Evolutionary conservation across 2,113 vertebrate species (phyloP).

Genomic region (Apodemus sylvaticus): DNA sequence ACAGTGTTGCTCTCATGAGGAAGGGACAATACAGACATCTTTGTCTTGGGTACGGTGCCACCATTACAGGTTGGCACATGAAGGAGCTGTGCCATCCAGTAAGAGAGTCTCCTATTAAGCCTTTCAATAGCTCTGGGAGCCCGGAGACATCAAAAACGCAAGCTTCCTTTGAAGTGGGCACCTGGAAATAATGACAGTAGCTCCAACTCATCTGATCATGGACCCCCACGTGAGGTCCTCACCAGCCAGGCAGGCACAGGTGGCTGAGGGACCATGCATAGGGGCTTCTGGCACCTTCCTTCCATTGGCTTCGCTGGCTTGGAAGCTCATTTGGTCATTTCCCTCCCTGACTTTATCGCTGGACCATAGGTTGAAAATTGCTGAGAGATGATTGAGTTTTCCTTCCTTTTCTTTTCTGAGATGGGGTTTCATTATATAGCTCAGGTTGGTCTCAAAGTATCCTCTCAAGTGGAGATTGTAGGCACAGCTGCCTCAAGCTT

Average conservation of each 20-base stretch:
- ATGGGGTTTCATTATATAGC: background rate
- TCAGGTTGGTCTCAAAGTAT: background rate
- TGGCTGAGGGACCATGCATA: background rate
- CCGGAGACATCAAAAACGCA: accelerated
- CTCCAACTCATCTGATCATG: background rate
- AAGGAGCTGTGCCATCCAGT: background rate
- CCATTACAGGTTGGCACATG: background rate
- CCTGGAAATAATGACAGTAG: background rate
- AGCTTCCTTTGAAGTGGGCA: background rate
- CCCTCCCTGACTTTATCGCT: background rate
- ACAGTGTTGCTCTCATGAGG: background rate
- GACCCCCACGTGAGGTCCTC: background rate
- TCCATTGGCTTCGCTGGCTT: background rate
- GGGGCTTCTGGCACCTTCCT: background rate
- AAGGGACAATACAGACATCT: background rate
- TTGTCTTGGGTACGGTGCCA: background rate
- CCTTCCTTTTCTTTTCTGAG: background rate
- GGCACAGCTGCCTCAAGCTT: background rate
- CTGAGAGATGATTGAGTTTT: background rate
- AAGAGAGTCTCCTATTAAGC: background rate
- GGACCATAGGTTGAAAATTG: background rate
- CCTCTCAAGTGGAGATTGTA: background rate
- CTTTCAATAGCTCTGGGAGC: background rate
- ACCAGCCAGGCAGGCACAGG: background rate
- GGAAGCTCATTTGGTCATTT: background rate